Conservation (phyloP, 2,113 vertebrate species). For the Chroicocephalus ridibundus region DNA sequence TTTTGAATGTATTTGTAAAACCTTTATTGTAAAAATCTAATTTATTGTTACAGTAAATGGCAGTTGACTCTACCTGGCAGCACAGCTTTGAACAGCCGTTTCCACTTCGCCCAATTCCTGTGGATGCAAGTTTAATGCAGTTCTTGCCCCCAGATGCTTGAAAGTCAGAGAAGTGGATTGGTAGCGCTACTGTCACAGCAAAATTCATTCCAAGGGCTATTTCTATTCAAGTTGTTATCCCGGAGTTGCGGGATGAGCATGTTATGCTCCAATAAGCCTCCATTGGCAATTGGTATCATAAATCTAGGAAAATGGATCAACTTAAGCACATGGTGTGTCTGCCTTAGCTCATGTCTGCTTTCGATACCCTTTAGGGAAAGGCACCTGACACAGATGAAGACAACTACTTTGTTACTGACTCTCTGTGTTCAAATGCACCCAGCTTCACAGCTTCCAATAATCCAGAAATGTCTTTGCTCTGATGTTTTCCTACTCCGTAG, state of each 20-base stretch:
- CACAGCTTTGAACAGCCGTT: too few relatives aligned
- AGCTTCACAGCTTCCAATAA: neutral
- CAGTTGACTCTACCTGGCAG: neutral
- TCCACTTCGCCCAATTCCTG: neutral
- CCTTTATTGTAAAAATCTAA: constrained; percentile 10
- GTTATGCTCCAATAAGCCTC: too few relatives aligned
- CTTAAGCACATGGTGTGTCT: fast-evolving
- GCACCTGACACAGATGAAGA: too few relatives aligned
- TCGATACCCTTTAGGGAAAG: too few relatives aligned
- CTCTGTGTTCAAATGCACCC: neutral
- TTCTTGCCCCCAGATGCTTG: neutral
- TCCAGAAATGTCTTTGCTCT: fast-evolving
- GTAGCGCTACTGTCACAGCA: neutral
- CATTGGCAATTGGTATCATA: fast-evolving
- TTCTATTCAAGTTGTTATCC: neutral
- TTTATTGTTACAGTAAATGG: constrained; percentile 26
- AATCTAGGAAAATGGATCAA: neutral
- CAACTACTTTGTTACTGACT: too few relatives aligned
- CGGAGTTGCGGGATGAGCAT: fast-evolving
- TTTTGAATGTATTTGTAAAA: constrained; percentile 38
- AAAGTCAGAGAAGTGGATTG: too few relatives aligned
- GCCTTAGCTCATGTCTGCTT: neutral
- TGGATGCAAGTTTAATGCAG: neutral
- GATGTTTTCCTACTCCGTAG: too few relatives aligned
- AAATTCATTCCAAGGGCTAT: neutral